Percentiles rank a stretch among this genome's conserved stretches.
Conservation (phyloP, 2,113 vertebrate genomes). For the Panthera uncia region DNA sequence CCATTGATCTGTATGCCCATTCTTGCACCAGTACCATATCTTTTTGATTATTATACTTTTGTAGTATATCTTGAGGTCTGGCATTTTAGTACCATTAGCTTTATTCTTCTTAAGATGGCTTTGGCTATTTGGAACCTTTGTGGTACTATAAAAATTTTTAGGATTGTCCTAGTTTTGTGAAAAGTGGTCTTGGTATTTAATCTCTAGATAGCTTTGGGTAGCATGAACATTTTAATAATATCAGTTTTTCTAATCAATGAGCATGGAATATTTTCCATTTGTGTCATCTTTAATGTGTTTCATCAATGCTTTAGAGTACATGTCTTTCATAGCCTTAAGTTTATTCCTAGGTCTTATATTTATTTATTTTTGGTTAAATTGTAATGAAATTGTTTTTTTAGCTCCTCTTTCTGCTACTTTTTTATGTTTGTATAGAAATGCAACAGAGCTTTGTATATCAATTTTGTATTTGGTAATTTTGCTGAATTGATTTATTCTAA, state of each 20-base stretch:
- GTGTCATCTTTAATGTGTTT: neutral
- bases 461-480: neutral
- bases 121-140: neutral
- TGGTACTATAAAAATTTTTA: neutral
- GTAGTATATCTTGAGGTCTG: neutral
- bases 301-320: neutral
- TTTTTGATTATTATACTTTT: neutral
- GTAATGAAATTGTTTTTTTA: neutral
- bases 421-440: neutral
- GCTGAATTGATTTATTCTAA: neutral
- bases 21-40: neutral
- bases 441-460: neutral
- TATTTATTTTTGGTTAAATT: neutral
- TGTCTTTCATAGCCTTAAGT: neutral
- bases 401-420: neutral
- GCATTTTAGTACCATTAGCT: neutral
- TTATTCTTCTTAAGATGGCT: neutral
- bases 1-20: neutral
- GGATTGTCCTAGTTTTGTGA: neutral
- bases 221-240: neutral
- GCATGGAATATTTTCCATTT: neutral
- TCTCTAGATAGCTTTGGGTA: neutral
- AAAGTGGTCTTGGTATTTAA: neutral
- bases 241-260: neutral
- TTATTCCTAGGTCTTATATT: neutral